phyloP scores from a whole-genome alignment of 2,113 vertebrate species.

The Leptocoma aspasia region DNA sequence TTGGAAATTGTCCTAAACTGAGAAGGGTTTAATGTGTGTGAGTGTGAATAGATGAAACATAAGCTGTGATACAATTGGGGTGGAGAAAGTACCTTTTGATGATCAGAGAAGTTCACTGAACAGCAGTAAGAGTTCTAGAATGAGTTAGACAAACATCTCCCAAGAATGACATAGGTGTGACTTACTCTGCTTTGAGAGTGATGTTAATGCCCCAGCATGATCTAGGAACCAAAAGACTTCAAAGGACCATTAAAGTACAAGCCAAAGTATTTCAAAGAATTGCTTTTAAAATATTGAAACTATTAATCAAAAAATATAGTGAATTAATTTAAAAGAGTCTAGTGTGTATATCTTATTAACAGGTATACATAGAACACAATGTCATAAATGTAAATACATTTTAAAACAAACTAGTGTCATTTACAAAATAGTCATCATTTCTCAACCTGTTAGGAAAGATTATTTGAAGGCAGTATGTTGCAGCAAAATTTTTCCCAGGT shows the following conservation, averaged over 20 bases:
- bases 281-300: neutral
- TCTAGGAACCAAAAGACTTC: neutral
- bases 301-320: neutral
- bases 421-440: neutral
- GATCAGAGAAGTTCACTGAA: conserved; percentile 6
- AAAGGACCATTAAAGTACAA: neutral
- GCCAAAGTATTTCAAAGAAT: neutral
- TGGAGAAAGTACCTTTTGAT: conserved; percentile 12
- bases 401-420: neutral
- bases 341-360: neutral
- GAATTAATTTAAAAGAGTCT: neutral
- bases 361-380: neutral
- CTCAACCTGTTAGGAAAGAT: neutral
- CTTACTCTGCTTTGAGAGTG: neutral
- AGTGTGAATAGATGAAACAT: conserved; percentile 16
- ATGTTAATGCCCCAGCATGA: neutral
- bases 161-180: neutral
- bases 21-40: neutral
- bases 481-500: neutral
- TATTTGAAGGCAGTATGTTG: neutral
- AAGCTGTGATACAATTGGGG: neutral
- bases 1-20: conserved; percentile 4
- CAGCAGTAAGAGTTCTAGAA: neutral
- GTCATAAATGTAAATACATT: neutral
- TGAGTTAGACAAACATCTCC: conserved; percentile 10